Evolutionary conservation across 2,113 vertebrate genomes (phyloP).

Genomic region (Salvator merianae): DNA sequence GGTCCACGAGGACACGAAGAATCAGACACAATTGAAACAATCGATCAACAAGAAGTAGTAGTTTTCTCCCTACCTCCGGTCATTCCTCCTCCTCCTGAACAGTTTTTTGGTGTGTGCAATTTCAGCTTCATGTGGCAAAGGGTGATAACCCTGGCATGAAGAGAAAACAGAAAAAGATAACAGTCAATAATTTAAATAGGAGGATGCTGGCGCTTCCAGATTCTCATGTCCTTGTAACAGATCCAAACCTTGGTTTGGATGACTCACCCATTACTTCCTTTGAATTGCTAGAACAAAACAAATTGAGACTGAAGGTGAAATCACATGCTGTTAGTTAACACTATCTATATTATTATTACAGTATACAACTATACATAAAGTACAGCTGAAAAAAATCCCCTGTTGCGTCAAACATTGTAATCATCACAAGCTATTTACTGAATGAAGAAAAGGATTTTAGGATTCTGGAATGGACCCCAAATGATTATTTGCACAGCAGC

Average conservation of each 20-base stretch:
- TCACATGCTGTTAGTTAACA: not conserved
- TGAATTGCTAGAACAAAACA: not conserved
- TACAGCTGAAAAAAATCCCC: not conserved
- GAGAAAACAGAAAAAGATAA: not conserved
- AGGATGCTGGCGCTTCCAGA: not conserved
- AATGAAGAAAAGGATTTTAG: not conserved
- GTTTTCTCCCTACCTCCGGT: constrained; percentile 83
- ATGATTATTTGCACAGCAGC: not conserved
- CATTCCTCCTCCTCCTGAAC: constrained; percentile 90
- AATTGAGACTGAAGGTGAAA: not conserved
- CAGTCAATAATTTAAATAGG: not conserved
- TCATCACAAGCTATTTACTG: not conserved
- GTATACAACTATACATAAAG: not conserved
- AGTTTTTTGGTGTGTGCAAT: constrained; percentile 97
- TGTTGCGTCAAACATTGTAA: not conserved
- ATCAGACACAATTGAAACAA: too few relatives aligned
- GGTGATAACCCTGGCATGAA: constrained; percentile 85
- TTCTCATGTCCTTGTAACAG: not conserved
- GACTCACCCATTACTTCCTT: not conserved
- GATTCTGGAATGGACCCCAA: not conserved
- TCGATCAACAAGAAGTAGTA: too few relatives aligned
- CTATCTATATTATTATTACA: too few relatives aligned
- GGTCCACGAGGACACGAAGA: too few relatives aligned
- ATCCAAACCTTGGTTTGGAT: not conserved
- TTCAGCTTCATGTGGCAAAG: constrained; percentile 90